Evolutionary conservation across 2,888 invertebrate genomes (phyloP), one percentile per base, ranked within the genome.

Genomic region (Pomacea canaliculata): DNA sequence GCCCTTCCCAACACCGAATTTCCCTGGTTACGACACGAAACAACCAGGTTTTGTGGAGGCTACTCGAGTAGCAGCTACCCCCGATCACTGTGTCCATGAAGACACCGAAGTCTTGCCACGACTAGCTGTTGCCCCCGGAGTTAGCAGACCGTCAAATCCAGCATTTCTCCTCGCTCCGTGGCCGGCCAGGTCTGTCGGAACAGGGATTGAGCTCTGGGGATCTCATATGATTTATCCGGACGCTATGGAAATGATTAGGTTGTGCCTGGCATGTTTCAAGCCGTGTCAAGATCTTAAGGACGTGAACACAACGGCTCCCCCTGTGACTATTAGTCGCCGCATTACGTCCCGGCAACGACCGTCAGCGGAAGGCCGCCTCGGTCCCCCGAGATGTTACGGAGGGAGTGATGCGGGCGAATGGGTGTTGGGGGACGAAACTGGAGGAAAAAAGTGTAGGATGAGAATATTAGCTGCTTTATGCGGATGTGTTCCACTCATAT

Each of bases 211-310:
- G 63, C 59, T 56, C 68, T 46, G n/a, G 67, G 60, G 73, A 59
- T 73, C 60, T 59, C 56, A 66, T 68, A 73, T 73, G 73, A 73
- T 73, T 73, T 73, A 73, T 73, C 23, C 60, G 67, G 37, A 67
- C 66, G 73, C 73, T 56, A 56, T 16, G 60, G 23, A 68, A 73
- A 68, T 66, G 73, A 73, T 73, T 68, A 68, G 16, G 56, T n/a
- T 19, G 73, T 66, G 56, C 68, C 73, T 73, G 73, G 73, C 73
- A 59, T 73, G 68, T 73, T 68, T 73, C 73, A 73, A 37, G 23
- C 27, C 59, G 60, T 73, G 73, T 73, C 73, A 73, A n/a, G 51
- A 60, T 51, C 27, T 68, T 46, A 59, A 68, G 67, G 37, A 37
- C 68, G 56, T 46, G 27, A 59, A 73, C 73, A 68, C 56, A 51